Conservation (phyloP, 2,888 invertebrate genomes). For the Crossocerus cetratus region DNA sequence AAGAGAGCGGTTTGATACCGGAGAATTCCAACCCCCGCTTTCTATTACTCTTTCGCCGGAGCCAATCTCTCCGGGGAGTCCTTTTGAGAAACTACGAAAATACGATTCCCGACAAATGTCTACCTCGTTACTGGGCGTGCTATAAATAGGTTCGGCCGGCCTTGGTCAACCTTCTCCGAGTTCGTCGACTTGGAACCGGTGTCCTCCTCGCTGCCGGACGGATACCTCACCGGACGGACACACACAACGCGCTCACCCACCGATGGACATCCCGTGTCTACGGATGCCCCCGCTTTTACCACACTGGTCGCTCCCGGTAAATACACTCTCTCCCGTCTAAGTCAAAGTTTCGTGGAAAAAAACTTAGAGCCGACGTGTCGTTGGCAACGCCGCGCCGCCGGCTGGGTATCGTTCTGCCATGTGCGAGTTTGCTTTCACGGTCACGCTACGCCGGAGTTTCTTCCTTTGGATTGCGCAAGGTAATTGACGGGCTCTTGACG, state of each 20-base stretch:
- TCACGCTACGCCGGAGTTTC: too few species aligned
- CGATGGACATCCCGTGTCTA: constrained; percentile 16
- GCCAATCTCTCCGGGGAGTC: constrained; percentile 10
- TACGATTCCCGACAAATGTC: constrained; percentile 52
- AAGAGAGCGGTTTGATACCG: neutral
- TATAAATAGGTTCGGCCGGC: constrained; percentile 59
- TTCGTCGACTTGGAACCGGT: constrained; percentile 54
- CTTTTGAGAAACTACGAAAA: constrained; percentile 46
- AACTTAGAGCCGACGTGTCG: neutral
- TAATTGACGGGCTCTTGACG: too few species aligned
- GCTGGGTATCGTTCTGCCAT: neutral
- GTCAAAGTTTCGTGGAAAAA: neutral
- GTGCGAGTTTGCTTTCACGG: too few species aligned
- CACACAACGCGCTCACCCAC: too few species aligned
- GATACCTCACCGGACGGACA: constrained; percentile 15
- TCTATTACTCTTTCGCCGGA: too few species aligned
- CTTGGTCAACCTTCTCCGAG: constrained; percentile 61
- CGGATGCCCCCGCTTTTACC: neutral
- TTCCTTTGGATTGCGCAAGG: too few species aligned
- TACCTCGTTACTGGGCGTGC: constrained; percentile 50
- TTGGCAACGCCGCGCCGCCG: neutral
- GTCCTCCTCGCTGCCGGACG: constrained; percentile 20
- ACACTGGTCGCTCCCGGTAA: neutral
- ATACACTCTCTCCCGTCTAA: neutral
- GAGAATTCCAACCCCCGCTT: neutral